A percentile compares a stretch with the other conserved stretches of the same genome.
phyloP scores from a whole-genome alignment of 1,140 invertebrate species.

The Himalopsyche phryganea region DNA sequence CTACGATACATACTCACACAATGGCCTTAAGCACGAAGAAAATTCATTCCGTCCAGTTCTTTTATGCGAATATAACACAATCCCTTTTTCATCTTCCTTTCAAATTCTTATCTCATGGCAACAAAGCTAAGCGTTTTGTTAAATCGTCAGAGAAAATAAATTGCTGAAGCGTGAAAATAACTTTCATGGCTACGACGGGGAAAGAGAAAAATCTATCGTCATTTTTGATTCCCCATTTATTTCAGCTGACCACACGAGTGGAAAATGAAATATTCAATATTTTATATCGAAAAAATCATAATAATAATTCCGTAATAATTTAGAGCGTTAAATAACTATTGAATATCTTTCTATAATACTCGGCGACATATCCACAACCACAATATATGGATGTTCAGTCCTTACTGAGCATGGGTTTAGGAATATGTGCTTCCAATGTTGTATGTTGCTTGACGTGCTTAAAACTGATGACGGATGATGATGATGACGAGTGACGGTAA shows the following conservation, averaged over 20 bases:
- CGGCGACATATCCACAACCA: too few species aligned
- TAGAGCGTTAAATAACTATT: too few species aligned
- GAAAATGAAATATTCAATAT: too few species aligned
- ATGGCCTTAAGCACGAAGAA: background rate
- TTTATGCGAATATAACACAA: constrained; percentile 11
- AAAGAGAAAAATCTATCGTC: constrained; percentile 18
- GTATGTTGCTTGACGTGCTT: too few species aligned
- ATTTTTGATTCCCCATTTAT: constrained; percentile 21
- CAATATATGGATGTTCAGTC: too few species aligned
- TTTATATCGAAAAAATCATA: too few species aligned
- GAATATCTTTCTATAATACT: too few species aligned
- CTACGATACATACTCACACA: background rate
- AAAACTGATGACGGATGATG: too few species aligned
- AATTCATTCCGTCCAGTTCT: constrained; percentile 1
- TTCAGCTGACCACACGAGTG: background rate
- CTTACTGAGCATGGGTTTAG: too few species aligned
- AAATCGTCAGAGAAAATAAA: constrained; percentile 28
- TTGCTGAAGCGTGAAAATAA: constrained; percentile 32
- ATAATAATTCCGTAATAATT: too few species aligned
- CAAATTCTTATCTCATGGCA: constrained; percentile 18
- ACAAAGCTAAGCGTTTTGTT: constrained; percentile 23
- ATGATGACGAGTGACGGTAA: too few species aligned
- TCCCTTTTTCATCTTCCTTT: constrained; percentile 21
- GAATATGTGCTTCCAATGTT: too few species aligned
- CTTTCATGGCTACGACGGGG: constrained; percentile 7